These are phyloP conservation scores for Trissolcus brochymenae DNA, from an alignment of 2,888 invertebrate genomes.

Conservation along the genomic window DNA sequence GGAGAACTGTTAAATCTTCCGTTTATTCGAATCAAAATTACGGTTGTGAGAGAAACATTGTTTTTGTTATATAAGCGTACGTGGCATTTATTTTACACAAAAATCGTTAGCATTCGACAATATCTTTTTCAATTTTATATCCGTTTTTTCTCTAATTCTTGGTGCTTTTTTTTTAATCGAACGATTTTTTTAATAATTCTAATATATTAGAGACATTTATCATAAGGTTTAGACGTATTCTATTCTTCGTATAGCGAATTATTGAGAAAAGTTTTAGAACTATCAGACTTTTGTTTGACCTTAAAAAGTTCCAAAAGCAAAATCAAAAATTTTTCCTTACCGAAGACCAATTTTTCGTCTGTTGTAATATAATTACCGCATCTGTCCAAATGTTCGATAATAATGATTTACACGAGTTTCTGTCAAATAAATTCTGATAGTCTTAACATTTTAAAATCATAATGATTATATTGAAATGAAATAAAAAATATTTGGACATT, in stretches of 20 bases:
- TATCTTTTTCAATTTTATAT: constrained; percentile 38
- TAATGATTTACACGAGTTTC: not conserved
- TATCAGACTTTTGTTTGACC: constrained; percentile 1
- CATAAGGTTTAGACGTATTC: constrained; percentile 2
- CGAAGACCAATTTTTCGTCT: not conserved
- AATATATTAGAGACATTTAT: constrained; percentile 7
- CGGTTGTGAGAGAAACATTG: constrained; percentile 32
- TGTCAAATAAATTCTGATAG: constrained; percentile 5
- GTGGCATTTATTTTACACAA: constrained; percentile 23
- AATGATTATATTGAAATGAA: no score
- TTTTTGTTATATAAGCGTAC: constrained; percentile 6
- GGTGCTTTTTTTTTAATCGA: constrained; percentile 26
- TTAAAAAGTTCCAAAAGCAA: not conserved
- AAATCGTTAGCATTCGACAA: constrained; percentile 22
- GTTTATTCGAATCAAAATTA: constrained; percentile 21
- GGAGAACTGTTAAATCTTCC: constrained; percentile 1
- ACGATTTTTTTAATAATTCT: not conserved
- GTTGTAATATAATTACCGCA: not conserved
- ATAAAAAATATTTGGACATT: not conserved
- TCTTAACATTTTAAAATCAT: not conserved
- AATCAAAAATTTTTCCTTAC: not conserved
- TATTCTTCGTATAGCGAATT: not conserved
- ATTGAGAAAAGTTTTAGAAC: constrained; percentile 3
- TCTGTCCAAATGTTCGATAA: constrained; percentile 5
- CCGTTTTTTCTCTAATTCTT: constrained; percentile 24